phyloP scores from a whole-genome alignment of 1,140 invertebrate genomes.

The Dreissena polymorpha region DNA sequence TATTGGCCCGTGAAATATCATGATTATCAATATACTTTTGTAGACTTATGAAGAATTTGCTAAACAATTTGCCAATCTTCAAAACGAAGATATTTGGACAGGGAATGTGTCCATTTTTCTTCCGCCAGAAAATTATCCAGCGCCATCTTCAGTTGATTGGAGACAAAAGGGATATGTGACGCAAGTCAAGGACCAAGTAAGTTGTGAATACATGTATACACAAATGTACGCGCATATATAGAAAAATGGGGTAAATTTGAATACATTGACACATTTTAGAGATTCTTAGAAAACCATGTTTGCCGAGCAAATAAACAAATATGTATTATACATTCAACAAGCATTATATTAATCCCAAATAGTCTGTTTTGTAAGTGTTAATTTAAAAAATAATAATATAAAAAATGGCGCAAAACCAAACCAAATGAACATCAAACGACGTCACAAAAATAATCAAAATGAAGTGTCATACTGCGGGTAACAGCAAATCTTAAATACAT shows the following conservation, averaged over 20 bases:
- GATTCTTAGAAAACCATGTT: background rate
- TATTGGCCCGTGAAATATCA: no score
- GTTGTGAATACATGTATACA: background rate
- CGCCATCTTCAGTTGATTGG: conserved; percentile 1
- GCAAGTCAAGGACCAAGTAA: conserved; percentile 3
- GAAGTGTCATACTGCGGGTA: no score
- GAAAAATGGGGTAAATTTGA: background rate
- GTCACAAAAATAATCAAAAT: no score
- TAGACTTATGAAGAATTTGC: no score
- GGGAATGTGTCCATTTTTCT: background rate
- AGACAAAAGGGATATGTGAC: conserved; percentile 6
- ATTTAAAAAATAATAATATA: no score
- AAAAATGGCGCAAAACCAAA: no score
- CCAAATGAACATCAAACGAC: no score
- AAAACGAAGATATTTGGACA: background rate
- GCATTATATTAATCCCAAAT: background rate
- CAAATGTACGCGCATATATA: background rate
- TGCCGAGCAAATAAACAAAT: background rate
- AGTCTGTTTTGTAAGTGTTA: background rate
- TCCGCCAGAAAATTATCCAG: background rate
- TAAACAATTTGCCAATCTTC: no score
- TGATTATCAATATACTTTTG: no score
- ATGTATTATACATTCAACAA: background rate
- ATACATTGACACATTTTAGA: background rate
- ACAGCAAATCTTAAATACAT: no score